A percentile compares a stretch with the other conserved stretches of the same genome.
Evolutionary conservation across 2,797 vertebrate genomes (phyloP).

Genomic region (Vespertilio murinus): DNA sequence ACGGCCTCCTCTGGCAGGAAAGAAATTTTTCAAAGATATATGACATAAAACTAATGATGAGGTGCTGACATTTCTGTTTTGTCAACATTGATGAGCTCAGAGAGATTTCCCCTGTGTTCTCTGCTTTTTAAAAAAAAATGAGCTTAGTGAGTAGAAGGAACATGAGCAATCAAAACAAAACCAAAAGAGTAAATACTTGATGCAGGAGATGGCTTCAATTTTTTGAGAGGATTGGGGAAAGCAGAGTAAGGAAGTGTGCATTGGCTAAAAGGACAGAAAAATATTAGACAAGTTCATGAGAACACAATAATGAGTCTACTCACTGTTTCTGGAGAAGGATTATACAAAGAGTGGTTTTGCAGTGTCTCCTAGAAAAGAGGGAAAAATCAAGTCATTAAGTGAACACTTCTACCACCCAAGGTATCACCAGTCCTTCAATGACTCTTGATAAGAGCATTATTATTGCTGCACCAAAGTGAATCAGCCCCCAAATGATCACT

Average conservation of each 20-base stretch:
- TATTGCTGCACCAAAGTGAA: background rate
- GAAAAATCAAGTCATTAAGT: background rate
- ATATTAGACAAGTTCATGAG: background rate
- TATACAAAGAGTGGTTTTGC: background rate
- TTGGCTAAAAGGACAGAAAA: background rate
- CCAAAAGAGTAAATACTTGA: background rate
- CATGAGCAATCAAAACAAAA: background rate
- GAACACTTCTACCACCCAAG: background rate
- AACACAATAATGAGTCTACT: background rate
- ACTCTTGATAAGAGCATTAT: background rate
- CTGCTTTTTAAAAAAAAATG: conserved; percentile 46
- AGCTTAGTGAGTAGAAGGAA: conserved; percentile 17
- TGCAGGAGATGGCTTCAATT: background rate
- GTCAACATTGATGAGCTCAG: conserved; percentile 13
- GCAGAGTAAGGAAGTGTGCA: background rate
- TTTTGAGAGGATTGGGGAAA: background rate
- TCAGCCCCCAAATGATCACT: background rate
- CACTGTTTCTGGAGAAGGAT: background rate
- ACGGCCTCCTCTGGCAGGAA: background rate
- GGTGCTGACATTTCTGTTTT: background rate
- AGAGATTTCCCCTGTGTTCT: background rate
- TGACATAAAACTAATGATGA: background rate
- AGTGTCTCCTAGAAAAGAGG: background rate
- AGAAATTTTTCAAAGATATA: fast-evolving
- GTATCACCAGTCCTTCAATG: background rate